Base-by-base conservation (phyloP, 2,888 invertebrate genomes). In the Aleiodes leptofemur region DNA sequence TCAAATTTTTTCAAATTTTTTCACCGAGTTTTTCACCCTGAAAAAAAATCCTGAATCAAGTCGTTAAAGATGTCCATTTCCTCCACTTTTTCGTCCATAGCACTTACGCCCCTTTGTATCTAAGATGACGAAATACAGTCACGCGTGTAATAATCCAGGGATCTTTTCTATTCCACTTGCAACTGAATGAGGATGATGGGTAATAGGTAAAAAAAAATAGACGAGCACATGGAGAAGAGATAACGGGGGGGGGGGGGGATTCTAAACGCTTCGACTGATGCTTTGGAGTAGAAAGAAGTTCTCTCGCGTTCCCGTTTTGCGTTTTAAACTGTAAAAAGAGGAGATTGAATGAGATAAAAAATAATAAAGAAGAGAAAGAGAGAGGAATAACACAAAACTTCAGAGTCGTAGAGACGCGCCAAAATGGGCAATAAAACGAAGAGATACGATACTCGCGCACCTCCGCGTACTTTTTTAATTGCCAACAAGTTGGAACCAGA, bases 391-490 rank as follows among this genome's bases (percentile, higher is more conserved):
- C 5, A 51, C n/a, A 51, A 51, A 51, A 23, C 23, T 6, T 14
- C 13, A 13, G 59, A 14, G 16, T 73, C 61, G 57, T 70, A 23
- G 70, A 69, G 48, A 48, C 16, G 72, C 31, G n/a, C 59, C 43
- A 38, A 56, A 64, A 70, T 64, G 66, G 76, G 76, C 73, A 77
- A 76, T 78, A 78, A 77, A 78, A 77, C 34, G 8, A 23, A 23
- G 23, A 9, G 43, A 43, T 57, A 55, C 64, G 61, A 43, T 23
- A 48, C 14, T 16, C 57, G 51, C 43, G 43, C 43, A 9, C 43
- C 43, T 77, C n/a, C n/a, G 73, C 53, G 57, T 73, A 61, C 73
- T 43, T 78, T 23, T 78, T 78, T 78, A 78, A 77, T 78, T 78
- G 77, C 77, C 72, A 9, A 13, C 14, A 55, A 50, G 4, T 34